phyloP scores from a whole-genome alignment of 2,888 invertebrate species.

The Drosophila helvetica region DNA sequence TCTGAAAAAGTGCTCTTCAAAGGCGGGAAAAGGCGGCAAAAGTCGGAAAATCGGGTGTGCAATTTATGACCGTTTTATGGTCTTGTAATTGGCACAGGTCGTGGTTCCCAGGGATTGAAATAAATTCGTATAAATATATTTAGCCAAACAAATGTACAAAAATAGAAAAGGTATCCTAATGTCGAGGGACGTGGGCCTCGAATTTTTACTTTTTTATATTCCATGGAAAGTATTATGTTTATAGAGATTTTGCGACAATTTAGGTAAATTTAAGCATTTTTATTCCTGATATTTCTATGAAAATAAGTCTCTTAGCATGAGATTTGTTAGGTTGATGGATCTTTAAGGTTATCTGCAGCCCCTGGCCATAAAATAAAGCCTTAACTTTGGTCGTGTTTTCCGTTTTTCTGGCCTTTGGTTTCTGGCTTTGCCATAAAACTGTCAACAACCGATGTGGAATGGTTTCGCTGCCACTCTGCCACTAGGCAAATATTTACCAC shows the following conservation, averaged over 20 bases:
- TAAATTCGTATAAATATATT: no score
- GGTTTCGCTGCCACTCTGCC: conserved; percentile 13
- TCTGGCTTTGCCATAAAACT: conserved; percentile 52
- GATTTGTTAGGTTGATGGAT: not conserved
- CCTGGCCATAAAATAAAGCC: not conserved
- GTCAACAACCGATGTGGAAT: conserved; percentile 45
- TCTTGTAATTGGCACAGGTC: conserved; percentile 60
- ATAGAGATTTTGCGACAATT: not conserved
- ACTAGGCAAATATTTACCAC: conserved; percentile 59
- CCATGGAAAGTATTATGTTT: not conserved
- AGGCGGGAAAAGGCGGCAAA: not conserved
- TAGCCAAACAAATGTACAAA: no score
- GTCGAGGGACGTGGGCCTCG: no score
- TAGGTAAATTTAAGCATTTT: not conserved
- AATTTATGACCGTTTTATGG: conserved; percentile 49
- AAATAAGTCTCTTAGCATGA: not conserved
- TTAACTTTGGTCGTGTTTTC: not conserved
- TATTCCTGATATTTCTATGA: not conserved
- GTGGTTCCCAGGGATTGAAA: not conserved
- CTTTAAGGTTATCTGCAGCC: not conserved
- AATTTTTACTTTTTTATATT: not conserved
- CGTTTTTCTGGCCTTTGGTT: conserved; percentile 10
- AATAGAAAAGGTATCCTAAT: not conserved
- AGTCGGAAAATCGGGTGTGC: conserved; percentile 33
- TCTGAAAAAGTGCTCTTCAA: conserved; percentile 28